Evolutionary conservation across 2,888 invertebrate genomes (phyloP).

Genomic region (Silvanus unidentatus): DNA sequence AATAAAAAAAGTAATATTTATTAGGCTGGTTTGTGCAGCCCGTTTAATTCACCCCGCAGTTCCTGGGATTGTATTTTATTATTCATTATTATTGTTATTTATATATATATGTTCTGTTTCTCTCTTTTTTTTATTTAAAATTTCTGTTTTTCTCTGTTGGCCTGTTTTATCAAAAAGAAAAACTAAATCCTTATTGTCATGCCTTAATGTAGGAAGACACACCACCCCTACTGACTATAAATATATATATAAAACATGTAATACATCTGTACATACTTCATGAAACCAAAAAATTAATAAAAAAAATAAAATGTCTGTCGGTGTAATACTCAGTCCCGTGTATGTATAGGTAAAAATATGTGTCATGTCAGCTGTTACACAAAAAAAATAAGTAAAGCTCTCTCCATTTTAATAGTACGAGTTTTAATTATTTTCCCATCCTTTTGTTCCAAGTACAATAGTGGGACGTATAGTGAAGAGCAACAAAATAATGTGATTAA

Average conservation of each 20-base stretch:
- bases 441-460: neutral
- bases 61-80: conserved; percentile 34
- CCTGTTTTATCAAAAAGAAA: conserved; percentile 14
- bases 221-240: conserved; percentile 27
- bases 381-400: conserved; percentile 44
- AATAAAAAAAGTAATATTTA: too few relatives aligned
- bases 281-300: conserved; percentile 20
- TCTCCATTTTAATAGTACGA: conserved; percentile 42
- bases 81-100: too few relatives aligned
- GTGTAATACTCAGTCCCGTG: conserved; percentile 46
- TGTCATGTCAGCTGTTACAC: conserved; percentile 49
- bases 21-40: too few relatives aligned
- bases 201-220: conserved; percentile 44
- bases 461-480: too few relatives aligned
- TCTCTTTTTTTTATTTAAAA: conserved; percentile 19
- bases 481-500: too few relatives aligned
- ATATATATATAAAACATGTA: conserved; percentile 34
- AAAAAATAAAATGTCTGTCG: conserved; percentile 37
- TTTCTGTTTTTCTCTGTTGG: too few relatives aligned
- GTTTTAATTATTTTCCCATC: conserved; percentile 15
- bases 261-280: conserved; percentile 38
- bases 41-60: conserved; percentile 28
- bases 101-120: conserved; percentile 6
- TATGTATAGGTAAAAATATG: conserved; percentile 46
- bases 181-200: conserved; percentile 35